Base-by-base conservation (phyloP, 2,888 invertebrate genomes). In the Apodemia duryi region DNA sequence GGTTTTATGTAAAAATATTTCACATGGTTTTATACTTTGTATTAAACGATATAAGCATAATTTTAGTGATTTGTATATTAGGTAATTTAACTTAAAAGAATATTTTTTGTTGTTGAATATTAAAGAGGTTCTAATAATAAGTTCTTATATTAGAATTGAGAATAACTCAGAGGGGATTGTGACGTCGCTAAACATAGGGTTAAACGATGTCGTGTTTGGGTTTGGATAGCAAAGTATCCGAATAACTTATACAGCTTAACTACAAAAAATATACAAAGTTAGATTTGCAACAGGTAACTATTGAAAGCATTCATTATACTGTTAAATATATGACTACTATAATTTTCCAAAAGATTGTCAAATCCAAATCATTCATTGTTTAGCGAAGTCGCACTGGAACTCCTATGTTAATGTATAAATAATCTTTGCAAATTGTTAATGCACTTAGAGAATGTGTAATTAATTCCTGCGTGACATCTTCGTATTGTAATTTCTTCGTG, bases 101-200 rank as follows among this genome's bases (percentile, higher is more conserved):
- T 57, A 57, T 57, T 57, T 46, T 57, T 32, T 57, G 57, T 57
- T 57, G 57, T 57, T 57, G 2, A 57, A 57, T 57, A 57, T 32
- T 57, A 13, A 46, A 57, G 57, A 57, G 57, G 57, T 57, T 57
- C 57, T 57, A 57, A 57, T 13, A 57, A 29, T 57, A 57, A 29
- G 29, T 46, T 46, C 13, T 46, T 13, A 46, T 54, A 54, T 54
- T 29, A 54, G 32, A 4, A 3, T 52, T 52, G 28, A 46, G 13
- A 13, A 43, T 3, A 11, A 11, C 11, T 43, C 10, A 43, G 43
- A 43, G 43, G 9, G 46, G 13, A 46, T 13, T 46, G 46, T 46
- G 46, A 46, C 13, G 13, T 46, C 46, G 13, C 46, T 46, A 46
- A 13, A 46, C 13, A 13, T 46, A 46, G 46, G 46, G 1, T 5